A percentile compares a stretch with the other conserved stretches of the same genome.
phyloP scores from a whole-genome alignment of 2,113 vertebrate species.

The Vireo altiloquus region DNA sequence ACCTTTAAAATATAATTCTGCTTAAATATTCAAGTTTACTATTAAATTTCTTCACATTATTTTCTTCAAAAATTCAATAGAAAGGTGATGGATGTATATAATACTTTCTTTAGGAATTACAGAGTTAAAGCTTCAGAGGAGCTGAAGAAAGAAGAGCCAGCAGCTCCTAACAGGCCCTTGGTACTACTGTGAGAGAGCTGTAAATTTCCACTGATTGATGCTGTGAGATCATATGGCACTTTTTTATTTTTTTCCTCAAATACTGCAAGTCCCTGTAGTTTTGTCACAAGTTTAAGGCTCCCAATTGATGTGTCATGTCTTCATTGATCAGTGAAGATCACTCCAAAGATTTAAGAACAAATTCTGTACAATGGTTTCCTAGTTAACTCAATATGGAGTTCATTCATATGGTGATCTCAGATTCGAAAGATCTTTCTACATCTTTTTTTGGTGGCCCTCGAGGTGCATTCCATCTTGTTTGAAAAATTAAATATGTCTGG shows the following conservation, averaged over 20 bases:
- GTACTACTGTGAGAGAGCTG: not conserved
- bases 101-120: not conserved
- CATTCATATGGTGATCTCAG: not conserved
- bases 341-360: not conserved
- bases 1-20: not conserved
- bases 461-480: not conserved
- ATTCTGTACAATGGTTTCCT: not conserved
- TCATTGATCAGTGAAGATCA: not conserved
- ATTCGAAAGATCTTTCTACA: not conserved
- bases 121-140: not conserved
- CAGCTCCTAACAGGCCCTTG: not conserved
- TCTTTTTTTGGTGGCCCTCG: not conserved
- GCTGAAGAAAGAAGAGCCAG: not conserved
- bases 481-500: not conserved
- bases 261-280: not conserved
- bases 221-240: not conserved
- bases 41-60: not conserved
- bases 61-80: conserved; percentile 14
- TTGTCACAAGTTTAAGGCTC: not conserved
- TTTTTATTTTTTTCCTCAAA: not conserved
- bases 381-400: not conserved
- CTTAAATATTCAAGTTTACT: not conserved
- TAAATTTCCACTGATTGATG: not conserved
- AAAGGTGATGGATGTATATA: not conserved
- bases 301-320: not conserved